These are phyloP conservation scores for Xenopus laevis DNA, from an alignment of 2,113 vertebrate species.

Conservation along the genomic window DNA sequence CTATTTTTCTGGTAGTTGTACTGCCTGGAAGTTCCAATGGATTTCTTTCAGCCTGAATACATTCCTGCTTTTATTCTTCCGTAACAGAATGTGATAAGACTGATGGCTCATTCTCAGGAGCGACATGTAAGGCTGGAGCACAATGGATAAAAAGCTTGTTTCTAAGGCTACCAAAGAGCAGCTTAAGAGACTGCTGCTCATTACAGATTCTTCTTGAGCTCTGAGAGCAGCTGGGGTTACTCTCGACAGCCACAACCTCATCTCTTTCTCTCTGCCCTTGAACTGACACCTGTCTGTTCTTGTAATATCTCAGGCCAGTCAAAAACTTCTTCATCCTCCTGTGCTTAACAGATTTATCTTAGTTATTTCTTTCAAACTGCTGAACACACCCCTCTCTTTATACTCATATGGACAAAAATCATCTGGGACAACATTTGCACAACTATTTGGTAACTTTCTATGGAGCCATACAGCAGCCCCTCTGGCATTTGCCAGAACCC, in stretches of 20 bases:
- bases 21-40: constrained; percentile 10
- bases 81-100: constrained; percentile 22
- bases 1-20: constrained; percentile 8
- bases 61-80: background rate
- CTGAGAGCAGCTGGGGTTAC: constrained; percentile 34
- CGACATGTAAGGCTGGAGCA: constrained; percentile 13
- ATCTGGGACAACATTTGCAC: too few species aligned
- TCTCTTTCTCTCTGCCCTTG: constrained; percentile 7
- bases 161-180: constrained; percentile 40
- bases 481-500: too few species aligned
- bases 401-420: too few species aligned
- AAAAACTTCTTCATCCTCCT: constrained; percentile 1
- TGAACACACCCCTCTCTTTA: background rate
- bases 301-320: constrained; percentile 12
- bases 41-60: constrained; percentile 41
- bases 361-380: background rate
- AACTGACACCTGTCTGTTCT: constrained; percentile 36
- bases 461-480: too few species aligned
- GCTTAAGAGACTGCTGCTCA: constrained; percentile 45
- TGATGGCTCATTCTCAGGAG: constrained; percentile 23
- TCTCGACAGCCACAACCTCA: constrained; percentile 22
- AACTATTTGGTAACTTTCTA: too few species aligned
- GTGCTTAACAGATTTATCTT: constrained; percentile 3
- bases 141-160: constrained; percentile 22
- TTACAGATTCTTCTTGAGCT: constrained; percentile 39